phyloP scores from a whole-genome alignment of 1,140 invertebrate genomes.

The Sarcophaga peregrina region DNA sequence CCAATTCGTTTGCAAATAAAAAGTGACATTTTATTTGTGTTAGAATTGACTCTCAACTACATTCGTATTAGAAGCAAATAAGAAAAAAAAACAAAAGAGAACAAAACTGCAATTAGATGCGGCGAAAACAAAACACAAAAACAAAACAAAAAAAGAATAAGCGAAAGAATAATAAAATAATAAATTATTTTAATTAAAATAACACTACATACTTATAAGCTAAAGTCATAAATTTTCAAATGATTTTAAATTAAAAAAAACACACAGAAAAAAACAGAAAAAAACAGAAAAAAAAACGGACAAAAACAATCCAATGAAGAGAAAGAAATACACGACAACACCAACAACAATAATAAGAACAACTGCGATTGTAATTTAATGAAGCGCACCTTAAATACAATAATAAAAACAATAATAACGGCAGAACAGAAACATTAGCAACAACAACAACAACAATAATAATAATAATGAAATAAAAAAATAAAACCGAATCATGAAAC shows the following conservation, averaged over 20 bases:
- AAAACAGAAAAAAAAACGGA: not conserved
- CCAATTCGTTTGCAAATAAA: not conserved
- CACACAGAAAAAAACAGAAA: not conserved
- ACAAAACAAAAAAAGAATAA: not conserved
- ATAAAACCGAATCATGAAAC: not conserved
- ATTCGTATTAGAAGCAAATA: not conserved
- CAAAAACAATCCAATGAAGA: not conserved
- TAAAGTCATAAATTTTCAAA: constrained; percentile 38
- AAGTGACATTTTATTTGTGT: not conserved
- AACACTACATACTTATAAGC: constrained; percentile 15
- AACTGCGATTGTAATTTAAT: not conserved
- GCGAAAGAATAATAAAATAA: constrained; percentile 36
- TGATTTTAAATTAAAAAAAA: constrained; percentile 4
- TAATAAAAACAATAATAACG: not conserved
- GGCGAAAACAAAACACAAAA: not conserved
- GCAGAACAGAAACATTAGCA: not conserved
- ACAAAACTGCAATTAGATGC: constrained; percentile 17
- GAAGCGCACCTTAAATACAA: constrained; percentile 37
- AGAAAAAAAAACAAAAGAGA: not conserved
- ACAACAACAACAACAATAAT: not conserved
- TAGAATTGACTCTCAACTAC: not conserved
- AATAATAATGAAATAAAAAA: not conserved
- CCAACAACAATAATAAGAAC: not conserved
- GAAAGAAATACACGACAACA: constrained; percentile 20
- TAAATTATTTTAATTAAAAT: constrained; percentile 42